A percentile compares a stretch with the other conserved stretches of the same genome.
Evolutionary conservation across 2,888 invertebrate genomes (phyloP).

Genomic region (Lasioglossum lativentre): DNA sequence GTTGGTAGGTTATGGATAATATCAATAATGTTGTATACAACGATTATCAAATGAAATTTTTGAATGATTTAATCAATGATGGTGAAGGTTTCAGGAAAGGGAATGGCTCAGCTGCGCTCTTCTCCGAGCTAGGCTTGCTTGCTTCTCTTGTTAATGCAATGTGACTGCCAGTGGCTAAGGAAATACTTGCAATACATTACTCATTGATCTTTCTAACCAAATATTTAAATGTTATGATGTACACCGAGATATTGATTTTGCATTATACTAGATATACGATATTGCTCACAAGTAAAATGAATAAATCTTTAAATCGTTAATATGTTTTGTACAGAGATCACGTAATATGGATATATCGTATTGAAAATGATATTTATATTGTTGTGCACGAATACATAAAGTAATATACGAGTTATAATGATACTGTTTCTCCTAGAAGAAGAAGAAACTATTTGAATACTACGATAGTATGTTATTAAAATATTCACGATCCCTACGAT

Average conservation of each 20-base stretch:
- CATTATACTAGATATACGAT: background rate
- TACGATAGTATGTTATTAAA: slow-evolving; percentile 9
- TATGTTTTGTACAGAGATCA: background rate
- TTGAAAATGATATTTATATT: background rate
- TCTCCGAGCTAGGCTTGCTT: slow-evolving; percentile 79
- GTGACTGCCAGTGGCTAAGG: slow-evolving; percentile 78
- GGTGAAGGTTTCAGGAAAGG: slow-evolving; percentile 75
- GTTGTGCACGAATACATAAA: background rate
- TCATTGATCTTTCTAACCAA: slow-evolving; percentile 71
- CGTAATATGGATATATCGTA: background rate
- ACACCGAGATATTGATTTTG: background rate
- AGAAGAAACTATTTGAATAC: background rate
- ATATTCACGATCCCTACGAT: no score
- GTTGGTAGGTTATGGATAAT: slow-evolving; percentile 78
- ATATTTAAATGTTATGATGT: background rate
- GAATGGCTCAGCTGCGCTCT: slow-evolving; percentile 79
- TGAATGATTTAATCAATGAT: slow-evolving; percentile 74
- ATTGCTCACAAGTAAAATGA: background rate
- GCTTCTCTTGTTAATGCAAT: slow-evolving; percentile 78
- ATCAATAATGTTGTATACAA: slow-evolving; percentile 81
- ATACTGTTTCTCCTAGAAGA: slow-evolving; percentile 7
- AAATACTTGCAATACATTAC: slow-evolving; percentile 75
- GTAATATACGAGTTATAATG: background rate
- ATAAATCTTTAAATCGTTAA: background rate
- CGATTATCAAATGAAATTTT: slow-evolving; percentile 78